Evolutionary conservation across 2,888 invertebrate genomes (phyloP).

Genomic region (Caenorhabditis sp.): DNA sequence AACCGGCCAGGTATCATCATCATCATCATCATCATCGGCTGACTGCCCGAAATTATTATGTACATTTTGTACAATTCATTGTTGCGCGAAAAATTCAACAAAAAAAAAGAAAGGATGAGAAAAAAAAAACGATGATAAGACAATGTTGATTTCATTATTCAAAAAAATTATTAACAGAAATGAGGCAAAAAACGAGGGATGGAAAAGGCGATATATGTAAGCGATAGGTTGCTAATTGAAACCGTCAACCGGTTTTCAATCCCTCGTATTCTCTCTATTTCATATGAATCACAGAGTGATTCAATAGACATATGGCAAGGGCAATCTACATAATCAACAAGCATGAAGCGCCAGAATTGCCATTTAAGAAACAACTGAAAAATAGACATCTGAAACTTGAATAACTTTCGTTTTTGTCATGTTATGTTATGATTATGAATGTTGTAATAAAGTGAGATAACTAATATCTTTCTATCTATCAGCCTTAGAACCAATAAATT

Average conservation of each 20-base stretch:
- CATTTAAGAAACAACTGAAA: background rate
- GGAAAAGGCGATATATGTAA: conserved; percentile 6
- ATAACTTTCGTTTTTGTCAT: conserved; percentile 24
- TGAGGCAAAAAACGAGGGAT: background rate
- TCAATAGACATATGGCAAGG: conserved; percentile 18
- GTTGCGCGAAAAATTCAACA: background rate
- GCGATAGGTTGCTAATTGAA: conserved; percentile 46
- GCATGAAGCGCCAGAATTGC: background rate
- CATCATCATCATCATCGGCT: conserved; percentile 23
- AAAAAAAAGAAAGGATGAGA: background rate
- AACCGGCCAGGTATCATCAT: conserved; percentile 7
- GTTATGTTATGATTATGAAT: conserved; percentile 7
- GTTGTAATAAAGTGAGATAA: background rate
- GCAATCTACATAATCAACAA: conserved; percentile 2
- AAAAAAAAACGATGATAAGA: background rate
- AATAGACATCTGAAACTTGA: conserved; percentile 32
- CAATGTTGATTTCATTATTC: background rate
- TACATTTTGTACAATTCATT: background rate
- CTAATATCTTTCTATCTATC: conserved; percentile 16
- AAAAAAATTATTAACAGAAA: background rate
- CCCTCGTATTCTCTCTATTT: background rate
- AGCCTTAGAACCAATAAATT: conserved; percentile 10
- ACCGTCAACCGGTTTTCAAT: conserved; percentile 40
- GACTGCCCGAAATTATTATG: background rate
- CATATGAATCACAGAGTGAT: conserved; percentile 16